Base-by-base conservation (phyloP, 2,888 invertebrate species). In the Neocrepidodera transversa region DNA sequence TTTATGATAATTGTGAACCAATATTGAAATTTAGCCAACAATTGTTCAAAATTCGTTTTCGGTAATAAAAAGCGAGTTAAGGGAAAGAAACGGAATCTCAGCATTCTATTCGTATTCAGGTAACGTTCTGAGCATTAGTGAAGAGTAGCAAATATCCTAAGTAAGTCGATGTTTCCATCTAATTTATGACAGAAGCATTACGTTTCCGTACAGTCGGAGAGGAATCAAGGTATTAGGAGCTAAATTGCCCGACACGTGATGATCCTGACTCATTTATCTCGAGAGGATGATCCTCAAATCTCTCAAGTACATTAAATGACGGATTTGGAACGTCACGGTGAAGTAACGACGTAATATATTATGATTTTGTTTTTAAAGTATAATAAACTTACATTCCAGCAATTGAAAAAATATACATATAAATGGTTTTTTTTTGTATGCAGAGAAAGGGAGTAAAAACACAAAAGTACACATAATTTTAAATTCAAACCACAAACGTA, bases 211-310 rank as follows among this genome's bases (percentile, higher is more conserved):
- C 11, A 30, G 18, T 52, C 42, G 14, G 10, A 14, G 30, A 43
- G 43, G 32, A 52, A 52, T 52, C 42, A 42, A 17, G 42, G 43
- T 42, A 52, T 52, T 42, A 32, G 13, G 16, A n/a, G 30, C 42
- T 52, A 52, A 52, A 52, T 52, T 42, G 42, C 42, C 20, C 16
- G 52, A 52, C 52, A 52, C 52, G 52, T 52, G 52, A 52, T 42
- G 42, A 52, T 52, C 52, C 52, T 5, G 13, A 32, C 20, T 52
- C 52, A 52, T 43, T 43, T 42, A 52, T 52, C 42, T 52, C 52
- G 17, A 42, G 42, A 52, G 52, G 42, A 32, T 52, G 42, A 52
- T 52, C 52, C 20, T 16, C 18, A 20, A 40, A 17, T 26, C 23
- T 23, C 14, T 1, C 36, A 50, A 23, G n/a, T n/a, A 26, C 51